Conservation (phyloP, 2,888 invertebrate genomes). For the Ornithoptera alexandrae region DNA sequence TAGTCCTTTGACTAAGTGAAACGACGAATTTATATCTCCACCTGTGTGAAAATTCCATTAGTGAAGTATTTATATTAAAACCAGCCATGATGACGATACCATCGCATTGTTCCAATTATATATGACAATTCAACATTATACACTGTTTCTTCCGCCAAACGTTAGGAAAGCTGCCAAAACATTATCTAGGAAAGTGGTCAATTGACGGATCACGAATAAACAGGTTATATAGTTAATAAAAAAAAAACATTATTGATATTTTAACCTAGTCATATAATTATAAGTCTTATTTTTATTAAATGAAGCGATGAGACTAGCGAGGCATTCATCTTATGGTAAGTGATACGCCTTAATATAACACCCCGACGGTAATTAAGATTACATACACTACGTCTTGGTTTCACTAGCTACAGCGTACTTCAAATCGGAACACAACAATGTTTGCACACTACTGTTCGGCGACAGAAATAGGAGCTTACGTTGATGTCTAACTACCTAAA, state of each 20-base stretch:
- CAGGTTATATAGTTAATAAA: constrained; percentile 31
- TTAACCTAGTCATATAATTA: constrained; percentile 30
- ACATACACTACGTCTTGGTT: no score
- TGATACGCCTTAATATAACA: no score
- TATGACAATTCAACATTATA: constrained; percentile 43
- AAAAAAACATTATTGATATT: constrained; percentile 41
- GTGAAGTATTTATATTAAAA: constrained; percentile 26
- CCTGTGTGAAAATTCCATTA: constrained; percentile 19
- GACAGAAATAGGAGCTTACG: no score
- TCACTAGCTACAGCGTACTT: no score
- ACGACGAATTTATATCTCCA: constrained; percentile 1
- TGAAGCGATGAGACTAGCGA: no score
- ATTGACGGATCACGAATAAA: constrained; percentile 20
- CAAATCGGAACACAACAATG: no score
- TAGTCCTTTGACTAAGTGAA: constrained; percentile 16
- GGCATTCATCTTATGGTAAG: no score
- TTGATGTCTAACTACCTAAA: no score
- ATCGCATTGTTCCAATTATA: constrained; percentile 48
- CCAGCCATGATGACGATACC: constrained; percentile 37
- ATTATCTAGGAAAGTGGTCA: constrained; percentile 52
- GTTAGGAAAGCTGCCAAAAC: constrained; percentile 61
- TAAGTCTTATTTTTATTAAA: no score
- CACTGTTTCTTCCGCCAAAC: constrained; percentile 58
- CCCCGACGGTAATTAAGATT: no score
- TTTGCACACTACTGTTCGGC: no score